Conservation (phyloP, 2,797 vertebrate genomes). For the Halcyon chelicuti region DNA sequence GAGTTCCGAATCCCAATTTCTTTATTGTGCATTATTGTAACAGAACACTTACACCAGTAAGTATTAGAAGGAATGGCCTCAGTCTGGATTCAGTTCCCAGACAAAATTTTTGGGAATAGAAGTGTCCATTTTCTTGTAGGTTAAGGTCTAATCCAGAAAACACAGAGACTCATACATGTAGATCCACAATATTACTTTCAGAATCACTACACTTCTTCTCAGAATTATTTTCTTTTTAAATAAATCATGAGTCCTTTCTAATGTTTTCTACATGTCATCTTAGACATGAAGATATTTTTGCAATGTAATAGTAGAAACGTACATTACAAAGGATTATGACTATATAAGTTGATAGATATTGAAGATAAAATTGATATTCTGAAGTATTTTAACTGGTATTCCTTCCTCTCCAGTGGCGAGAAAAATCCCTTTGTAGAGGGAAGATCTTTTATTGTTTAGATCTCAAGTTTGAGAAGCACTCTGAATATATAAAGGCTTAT, state of each 20-base stretch:
- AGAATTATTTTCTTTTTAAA: background rate
- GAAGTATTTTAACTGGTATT: background rate
- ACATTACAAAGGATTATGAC: background rate
- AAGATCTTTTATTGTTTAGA: slow-evolving; percentile 21
- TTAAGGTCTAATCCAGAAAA: background rate
- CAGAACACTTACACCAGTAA: fast-evolving
- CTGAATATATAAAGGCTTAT: slow-evolving; percentile 28
- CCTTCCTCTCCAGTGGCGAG: background rate
- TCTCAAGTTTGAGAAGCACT: background rate
- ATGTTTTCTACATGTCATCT: background rate
- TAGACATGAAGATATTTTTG: background rate
- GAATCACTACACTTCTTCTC: background rate
- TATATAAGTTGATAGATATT: background rate
- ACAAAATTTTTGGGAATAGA: background rate
- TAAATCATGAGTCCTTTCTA: background rate
- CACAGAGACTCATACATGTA: background rate
- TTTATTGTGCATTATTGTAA: background rate
- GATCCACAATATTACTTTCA: background rate
- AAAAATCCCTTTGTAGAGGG: background rate
- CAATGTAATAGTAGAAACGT: background rate
- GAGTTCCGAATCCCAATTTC: background rate
- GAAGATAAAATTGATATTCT: background rate
- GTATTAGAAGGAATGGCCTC: background rate
- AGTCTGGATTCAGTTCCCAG: background rate
- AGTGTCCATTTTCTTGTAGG: background rate